A percentile compares a stretch with the other conserved stretches of the same genome.
Conservation (phyloP, 2,113 vertebrate species). For the Sinocyclocheilus maitianheensis region DNA sequence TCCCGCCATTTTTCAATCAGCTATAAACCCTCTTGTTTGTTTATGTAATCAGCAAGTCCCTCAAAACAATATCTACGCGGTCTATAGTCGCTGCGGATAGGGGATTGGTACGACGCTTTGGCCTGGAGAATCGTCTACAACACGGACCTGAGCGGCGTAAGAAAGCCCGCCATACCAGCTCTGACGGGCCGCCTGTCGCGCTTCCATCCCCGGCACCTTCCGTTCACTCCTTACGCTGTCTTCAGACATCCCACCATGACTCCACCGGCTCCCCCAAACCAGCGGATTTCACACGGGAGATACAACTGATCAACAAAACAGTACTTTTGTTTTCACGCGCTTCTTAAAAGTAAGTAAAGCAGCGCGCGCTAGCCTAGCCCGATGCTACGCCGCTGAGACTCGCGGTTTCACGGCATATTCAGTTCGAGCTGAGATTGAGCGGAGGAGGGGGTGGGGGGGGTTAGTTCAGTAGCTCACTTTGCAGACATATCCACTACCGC, state of each 20-base stretch:
- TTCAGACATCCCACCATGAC: slow-evolving; percentile 50
- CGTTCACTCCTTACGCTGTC: background rate
- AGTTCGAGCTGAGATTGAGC: slow-evolving; percentile 3
- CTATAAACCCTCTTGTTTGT: slow-evolving; percentile 72
- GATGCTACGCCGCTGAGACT: slow-evolving; percentile 58
- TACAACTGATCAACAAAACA: slow-evolving; percentile 57
- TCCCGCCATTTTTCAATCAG: slow-evolving; percentile 96
- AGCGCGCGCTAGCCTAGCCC: slow-evolving; percentile 57
- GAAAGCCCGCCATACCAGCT: slow-evolving; percentile 64
- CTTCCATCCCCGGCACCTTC: slow-evolving; percentile 59
- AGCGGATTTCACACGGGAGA: slow-evolving; percentile 55
- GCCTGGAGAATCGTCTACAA: slow-evolving; percentile 15
- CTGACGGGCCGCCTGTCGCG: slow-evolving; percentile 50
- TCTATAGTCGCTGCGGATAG: background rate
- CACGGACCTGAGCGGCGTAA: slow-evolving; percentile 50
- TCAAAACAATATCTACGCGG: background rate
- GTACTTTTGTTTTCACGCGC: slow-evolving; percentile 53
- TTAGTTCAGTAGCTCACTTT: background rate
- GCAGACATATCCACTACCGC: slow-evolving; percentile 35
- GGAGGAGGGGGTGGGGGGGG: background rate
- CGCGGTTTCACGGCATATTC: slow-evolving; percentile 18
- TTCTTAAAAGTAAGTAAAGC: slow-evolving; percentile 56
- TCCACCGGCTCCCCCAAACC: background rate
- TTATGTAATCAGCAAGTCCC: slow-evolving; percentile 46
- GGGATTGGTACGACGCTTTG: background rate